Percentiles rank a stretch among this genome's conserved stretches.
Conservation (phyloP, 2,797 vertebrate species). For the Salmo trutta region DNA sequence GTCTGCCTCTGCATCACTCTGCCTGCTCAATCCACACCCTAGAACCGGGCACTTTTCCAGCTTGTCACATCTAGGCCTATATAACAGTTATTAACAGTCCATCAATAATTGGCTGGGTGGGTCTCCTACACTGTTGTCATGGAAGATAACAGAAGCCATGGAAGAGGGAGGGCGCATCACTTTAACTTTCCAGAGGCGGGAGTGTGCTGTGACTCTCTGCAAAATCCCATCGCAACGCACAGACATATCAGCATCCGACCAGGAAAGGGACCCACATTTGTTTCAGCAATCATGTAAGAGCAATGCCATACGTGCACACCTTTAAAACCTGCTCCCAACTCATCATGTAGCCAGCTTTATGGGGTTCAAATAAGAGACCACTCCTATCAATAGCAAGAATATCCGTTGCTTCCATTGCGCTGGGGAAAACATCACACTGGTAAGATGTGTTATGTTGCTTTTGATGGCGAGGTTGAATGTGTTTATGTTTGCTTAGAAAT, state of each 20-base stretch:
- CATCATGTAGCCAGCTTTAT: not conserved
- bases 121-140: no score
- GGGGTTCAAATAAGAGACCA: not conserved
- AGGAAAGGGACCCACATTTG: conserved; percentile 2
- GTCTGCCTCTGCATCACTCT: no score
- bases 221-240: not conserved
- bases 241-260: conserved; percentile 8
- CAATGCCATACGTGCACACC: not conserved
- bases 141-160: no score
- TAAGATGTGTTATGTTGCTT: not conserved
- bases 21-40: no score
- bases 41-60: no score
- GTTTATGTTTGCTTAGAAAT: not conserved
- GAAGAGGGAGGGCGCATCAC: not conserved
- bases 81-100: no score
- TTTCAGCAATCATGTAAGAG: conserved; percentile 13
- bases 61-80: no score
- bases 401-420: not conserved
- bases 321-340: conserved; percentile 6
- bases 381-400: not conserved
- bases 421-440: not conserved
- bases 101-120: no score
- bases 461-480: not conserved
- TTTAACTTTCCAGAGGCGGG: not conserved
- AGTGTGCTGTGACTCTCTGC: not conserved